Base-by-base conservation (phyloP, 2,888 invertebrate genomes). In the Mimas tiliae region DNA sequence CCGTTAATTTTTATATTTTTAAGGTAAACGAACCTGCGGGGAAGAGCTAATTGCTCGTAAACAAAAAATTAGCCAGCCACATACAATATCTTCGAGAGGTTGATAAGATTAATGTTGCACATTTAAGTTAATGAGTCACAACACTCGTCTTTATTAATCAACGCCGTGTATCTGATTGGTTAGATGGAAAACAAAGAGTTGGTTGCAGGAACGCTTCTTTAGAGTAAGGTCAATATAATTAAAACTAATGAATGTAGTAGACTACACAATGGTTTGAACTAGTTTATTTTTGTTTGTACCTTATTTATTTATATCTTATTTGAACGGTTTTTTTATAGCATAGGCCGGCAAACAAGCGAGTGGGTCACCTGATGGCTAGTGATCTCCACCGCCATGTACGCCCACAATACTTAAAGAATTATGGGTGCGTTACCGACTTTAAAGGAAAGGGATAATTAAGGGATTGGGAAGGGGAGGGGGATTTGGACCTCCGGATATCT, bases 151-250 rank as follows among this genome's bases (percentile, higher is more conserved):
- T n/a, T n/a, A n/a, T 16, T n/a, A 21, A 21, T 14, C 27, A 33
- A 58, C 58, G 19, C 58, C 4, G 16, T 38, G 55, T n/a, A n/a
- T 19, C 38, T 6, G 38, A 58, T 9, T 38, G 16, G 16, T 38
- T 27, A 27, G 7, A 16, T 42, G 42, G 42, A 58, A 58, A 33
- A 63, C 48, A 63, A 63, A 21, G 48, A 62, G 21, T 42, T n/a
- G 21, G 14, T 38, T 9, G 47, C 8, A 27, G 21, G 7, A 45
- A 42, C 58, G 16, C 42, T 6, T 16, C 19, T 19, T 21, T 45
- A 11, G 45, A 27, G 62, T 63, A 63, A 63, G 63, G 63, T 63
- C 63, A 63, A 42, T 19, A 58, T 42, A 58, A 58, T 58, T 42
- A 19, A 58, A n/a, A 12, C 19, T 58, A 58, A 58, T 38, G 16